These are phyloP conservation scores for Cyaniris semiargus DNA, from an alignment of 2,888 invertebrate species.

Conservation along the genomic window DNA sequence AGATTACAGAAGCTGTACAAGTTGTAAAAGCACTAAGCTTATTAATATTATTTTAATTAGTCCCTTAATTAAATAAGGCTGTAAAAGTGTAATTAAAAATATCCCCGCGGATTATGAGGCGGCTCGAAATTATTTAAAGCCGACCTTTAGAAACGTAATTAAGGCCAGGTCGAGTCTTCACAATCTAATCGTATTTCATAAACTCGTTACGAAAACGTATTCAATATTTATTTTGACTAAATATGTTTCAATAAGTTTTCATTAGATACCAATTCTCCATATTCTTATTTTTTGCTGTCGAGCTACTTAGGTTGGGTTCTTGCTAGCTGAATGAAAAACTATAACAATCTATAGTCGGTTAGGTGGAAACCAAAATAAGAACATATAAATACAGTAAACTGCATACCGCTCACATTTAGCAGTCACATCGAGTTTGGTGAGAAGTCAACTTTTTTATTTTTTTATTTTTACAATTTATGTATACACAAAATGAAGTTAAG, in stretches of 20 bases:
- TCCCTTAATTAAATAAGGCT: neutral
- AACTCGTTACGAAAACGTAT: neutral
- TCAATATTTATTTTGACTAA: neutral
- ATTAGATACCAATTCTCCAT: no score
- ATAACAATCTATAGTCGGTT: no score
- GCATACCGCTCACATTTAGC: no score
- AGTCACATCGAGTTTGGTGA: no score
- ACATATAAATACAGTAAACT: no score
- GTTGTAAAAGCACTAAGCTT: neutral
- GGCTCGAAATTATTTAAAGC: conserved; percentile 10
- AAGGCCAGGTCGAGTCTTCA: conserved; percentile 3
- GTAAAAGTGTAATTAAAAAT: conserved; percentile 3
- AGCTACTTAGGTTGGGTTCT: no score
- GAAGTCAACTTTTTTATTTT: no score
- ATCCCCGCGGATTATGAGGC: neutral
- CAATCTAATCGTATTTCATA: conserved; percentile 12
- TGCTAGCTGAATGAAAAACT: no score
- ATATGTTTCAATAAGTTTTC: neutral
- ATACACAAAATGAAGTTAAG: no score
- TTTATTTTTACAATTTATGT: no score
- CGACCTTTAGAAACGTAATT: conserved; percentile 25
- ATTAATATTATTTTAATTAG: conserved; percentile 7
- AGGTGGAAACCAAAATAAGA: no score
- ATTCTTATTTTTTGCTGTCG: no score
- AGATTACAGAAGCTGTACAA: neutral